A percentile compares a stretch with the other conserved stretches of the same genome.
Conservation (phyloP, 2,888 invertebrate genomes). For the Agonopterix heracliana region DNA sequence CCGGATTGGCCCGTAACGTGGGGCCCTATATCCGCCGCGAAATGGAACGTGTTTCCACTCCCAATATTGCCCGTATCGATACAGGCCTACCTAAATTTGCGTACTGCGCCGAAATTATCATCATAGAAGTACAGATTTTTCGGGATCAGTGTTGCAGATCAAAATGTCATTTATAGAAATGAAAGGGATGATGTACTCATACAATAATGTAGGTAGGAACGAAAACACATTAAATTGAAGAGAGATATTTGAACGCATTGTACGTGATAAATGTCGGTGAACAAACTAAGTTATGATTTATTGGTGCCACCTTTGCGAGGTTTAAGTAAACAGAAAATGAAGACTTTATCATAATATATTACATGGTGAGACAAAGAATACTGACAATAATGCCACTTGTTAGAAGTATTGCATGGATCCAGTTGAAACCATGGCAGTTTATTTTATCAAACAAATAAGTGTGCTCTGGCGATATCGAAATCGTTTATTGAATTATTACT, state of each 20-base stretch:
- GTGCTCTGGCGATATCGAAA: too few species aligned
- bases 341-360: not conserved
- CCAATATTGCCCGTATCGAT: conserved; percentile 36
- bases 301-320: conserved; percentile 6
- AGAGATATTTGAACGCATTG: too few species aligned
- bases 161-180: not conserved
- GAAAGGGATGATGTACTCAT: not conserved
- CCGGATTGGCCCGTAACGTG: conserved; percentile 52
- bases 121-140: conserved; percentile 2
- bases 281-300: conserved; percentile 42
- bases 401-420: too few species aligned
- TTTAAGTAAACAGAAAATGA: not conserved
- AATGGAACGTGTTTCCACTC: conserved; percentile 61
- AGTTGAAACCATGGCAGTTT: too few species aligned
- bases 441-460: too few species aligned
- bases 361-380: too few species aligned
- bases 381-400: too few species aligned
- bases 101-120: not conserved
- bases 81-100: conserved; percentile 6
- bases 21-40: conserved; percentile 63
- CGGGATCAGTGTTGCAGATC: not conserved
- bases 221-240: not conserved
- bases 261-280: conserved; percentile 27
- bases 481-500: too few species aligned
- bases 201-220: not conserved